These are phyloP conservation scores for Drosophila mimica DNA, from an alignment of 2,888 invertebrate genomes.

Conservation along the genomic window DNA sequence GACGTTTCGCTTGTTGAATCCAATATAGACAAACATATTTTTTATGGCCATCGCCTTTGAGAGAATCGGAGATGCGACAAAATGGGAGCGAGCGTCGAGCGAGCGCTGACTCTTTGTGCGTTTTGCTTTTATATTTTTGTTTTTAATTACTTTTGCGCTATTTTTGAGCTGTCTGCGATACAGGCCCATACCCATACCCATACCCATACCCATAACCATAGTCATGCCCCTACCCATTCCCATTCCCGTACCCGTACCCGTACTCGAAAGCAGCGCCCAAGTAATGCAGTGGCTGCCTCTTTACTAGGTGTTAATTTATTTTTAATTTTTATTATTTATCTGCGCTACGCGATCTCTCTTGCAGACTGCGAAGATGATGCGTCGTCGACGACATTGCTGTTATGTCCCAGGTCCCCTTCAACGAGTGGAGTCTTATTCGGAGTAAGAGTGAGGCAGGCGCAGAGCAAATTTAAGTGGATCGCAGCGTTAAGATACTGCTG, in stretches of 20 bases:
- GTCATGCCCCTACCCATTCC: neutral
- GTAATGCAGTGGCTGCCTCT: conserved; percentile 58
- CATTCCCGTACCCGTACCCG: neutral
- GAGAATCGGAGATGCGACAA: conserved; percentile 17
- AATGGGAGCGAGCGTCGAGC: conserved; percentile 14
- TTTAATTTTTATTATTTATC: conserved; percentile 83
- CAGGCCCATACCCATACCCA: conserved; percentile 8
- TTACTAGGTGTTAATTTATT: conserved; percentile 83
- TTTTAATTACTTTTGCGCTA: conserved; percentile 81
- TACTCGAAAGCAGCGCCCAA: conserved; percentile 26
- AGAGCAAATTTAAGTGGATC: conserved; percentile 54
- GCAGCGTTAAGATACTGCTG: conserved; percentile 25
- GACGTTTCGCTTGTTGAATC: conserved; percentile 77
- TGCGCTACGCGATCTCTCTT: conserved; percentile 63
- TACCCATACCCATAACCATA: conserved; percentile 1
- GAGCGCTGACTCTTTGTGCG: conserved; percentile 42
- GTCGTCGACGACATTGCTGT: conserved; percentile 16
- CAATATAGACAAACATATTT: conserved; percentile 73
- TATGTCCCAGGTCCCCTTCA: conserved; percentile 13
- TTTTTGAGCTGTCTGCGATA: conserved; percentile 71
- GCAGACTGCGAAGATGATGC: conserved; percentile 41
- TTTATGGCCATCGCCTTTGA: conserved; percentile 52
- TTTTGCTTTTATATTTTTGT: conserved; percentile 71
- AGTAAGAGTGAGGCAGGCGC: conserved; percentile 3
- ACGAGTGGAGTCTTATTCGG: conserved; percentile 15